A percentile compares a stretch with the other conserved stretches of the same genome.
phyloP scores from a whole-genome alignment of 2,888 invertebrate genomes.

The Phania funesta region DNA sequence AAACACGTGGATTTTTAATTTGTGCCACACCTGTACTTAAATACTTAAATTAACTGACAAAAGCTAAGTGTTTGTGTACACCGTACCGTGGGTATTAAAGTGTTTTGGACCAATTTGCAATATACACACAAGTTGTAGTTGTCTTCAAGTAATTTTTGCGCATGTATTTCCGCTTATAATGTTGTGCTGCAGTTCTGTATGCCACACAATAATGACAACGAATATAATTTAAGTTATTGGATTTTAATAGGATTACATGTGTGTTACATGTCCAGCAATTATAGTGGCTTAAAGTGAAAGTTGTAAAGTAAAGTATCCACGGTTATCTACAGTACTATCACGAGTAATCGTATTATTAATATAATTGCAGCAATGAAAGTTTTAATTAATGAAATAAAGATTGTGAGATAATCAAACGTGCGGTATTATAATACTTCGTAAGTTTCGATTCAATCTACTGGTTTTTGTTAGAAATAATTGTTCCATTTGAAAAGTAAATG shows the following conservation, averaged over 20 bases:
- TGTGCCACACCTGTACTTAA: too few species aligned
- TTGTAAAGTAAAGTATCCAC: conserved; percentile 1
- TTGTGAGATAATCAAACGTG: not conserved
- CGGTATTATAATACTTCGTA: not conserved
- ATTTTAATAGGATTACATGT: conserved; percentile 78
- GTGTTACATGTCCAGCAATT: conserved; percentile 70
- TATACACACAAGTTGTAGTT: not conserved
- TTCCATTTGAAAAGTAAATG: too few species aligned
- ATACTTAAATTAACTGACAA: too few species aligned
- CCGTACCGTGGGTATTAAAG: too few species aligned
- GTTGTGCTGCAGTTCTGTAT: not conserved
- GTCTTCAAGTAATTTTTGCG: not conserved
- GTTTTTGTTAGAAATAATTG: too few species aligned
- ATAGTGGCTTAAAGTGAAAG: conserved; percentile 15
- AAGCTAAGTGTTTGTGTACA: too few species aligned
- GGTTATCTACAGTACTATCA: not conserved
- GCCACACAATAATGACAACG: conserved; percentile 72
- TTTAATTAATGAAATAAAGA: not conserved
- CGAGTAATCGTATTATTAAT: not conserved
- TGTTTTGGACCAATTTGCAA: too few species aligned
- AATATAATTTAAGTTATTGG: conserved; percentile 78
- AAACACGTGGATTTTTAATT: too few species aligned
- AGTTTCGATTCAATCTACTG: too few species aligned
- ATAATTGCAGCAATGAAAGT: not conserved
- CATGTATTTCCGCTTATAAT: not conserved